Conservation (phyloP, 2,113 vertebrate genomes). For the Apaloderma vittatum region DNA sequence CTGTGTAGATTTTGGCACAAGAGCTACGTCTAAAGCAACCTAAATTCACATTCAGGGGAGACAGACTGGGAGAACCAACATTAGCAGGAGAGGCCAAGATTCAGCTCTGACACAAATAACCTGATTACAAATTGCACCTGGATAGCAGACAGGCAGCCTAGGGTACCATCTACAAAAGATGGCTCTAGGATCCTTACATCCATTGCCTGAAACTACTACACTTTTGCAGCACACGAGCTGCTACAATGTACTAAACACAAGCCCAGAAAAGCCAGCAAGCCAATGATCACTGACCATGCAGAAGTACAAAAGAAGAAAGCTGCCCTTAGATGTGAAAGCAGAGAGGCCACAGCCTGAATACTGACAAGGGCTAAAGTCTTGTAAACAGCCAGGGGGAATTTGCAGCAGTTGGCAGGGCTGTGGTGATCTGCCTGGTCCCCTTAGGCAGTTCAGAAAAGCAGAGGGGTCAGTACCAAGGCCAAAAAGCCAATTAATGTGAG, state of each 20-base stretch:
- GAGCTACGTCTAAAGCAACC: background rate
- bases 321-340: background rate
- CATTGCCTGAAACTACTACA: background rate
- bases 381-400: background rate
- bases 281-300: background rate
- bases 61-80: background rate
- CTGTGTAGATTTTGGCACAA: background rate
- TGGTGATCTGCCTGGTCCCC: background rate
- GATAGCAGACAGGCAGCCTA: background rate
- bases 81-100: background rate
- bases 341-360: background rate
- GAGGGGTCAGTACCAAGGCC: background rate
- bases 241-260: background rate
- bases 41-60: background rate
- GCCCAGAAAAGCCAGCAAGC: background rate
- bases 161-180: background rate
- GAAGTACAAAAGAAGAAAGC: background rate
- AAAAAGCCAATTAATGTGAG: constrained; percentile 12
- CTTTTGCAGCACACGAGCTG: background rate
- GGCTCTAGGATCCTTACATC: background rate
- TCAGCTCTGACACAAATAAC: background rate
- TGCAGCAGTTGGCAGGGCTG: background rate
- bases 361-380: background rate
- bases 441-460: background rate
- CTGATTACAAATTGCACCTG: background rate